These are phyloP conservation scores for Ctenopoma kingsleyae DNA, from an alignment of 2,797 vertebrate genomes.

Conservation along the genomic window DNA sequence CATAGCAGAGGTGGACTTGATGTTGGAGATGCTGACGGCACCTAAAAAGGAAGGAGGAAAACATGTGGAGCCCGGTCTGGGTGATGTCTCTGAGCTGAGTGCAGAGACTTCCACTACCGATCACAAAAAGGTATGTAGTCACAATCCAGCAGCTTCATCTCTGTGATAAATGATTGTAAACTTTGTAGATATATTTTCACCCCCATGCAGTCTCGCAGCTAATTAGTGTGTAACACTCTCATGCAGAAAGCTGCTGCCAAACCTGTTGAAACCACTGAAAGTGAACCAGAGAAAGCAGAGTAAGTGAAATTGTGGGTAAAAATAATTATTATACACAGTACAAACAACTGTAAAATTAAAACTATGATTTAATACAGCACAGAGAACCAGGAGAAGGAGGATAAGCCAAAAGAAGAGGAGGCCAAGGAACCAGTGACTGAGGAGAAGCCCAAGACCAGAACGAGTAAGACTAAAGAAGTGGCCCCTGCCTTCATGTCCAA, in stretches of 20 bases:
- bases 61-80: conserved; percentile 92
- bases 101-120: conserved; percentile 64
- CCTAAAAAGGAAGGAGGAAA: conserved; percentile 92
- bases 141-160: neutral
- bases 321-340: neutral
- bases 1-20: conserved; percentile 85
- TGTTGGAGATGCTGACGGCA: conserved; percentile 89
- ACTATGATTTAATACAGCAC: conserved; percentile 77
- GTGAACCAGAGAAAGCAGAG: conserved; percentile 95
- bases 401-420: conserved; percentile 88
- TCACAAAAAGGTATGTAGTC: conserved; percentile 76
- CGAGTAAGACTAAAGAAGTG: conserved; percentile 86
- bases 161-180: neutral
- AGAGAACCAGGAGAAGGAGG: conserved; percentile 95
- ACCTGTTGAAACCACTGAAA: conserved; percentile 78
- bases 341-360: conserved; percentile 13
- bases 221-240: neutral
- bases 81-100: conserved; percentile 90
- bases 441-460: conserved; percentile 85
- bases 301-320: conserved; percentile 82
- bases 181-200: neutral
- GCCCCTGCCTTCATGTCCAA: conserved; percentile 91
- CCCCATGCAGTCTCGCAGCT: neutral
- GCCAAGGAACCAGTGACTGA: conserved; percentile 82
- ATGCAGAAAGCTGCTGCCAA: conserved; percentile 86